Base-by-base conservation (phyloP, 1,140 invertebrate species). In the Homarus americanus region DNA sequence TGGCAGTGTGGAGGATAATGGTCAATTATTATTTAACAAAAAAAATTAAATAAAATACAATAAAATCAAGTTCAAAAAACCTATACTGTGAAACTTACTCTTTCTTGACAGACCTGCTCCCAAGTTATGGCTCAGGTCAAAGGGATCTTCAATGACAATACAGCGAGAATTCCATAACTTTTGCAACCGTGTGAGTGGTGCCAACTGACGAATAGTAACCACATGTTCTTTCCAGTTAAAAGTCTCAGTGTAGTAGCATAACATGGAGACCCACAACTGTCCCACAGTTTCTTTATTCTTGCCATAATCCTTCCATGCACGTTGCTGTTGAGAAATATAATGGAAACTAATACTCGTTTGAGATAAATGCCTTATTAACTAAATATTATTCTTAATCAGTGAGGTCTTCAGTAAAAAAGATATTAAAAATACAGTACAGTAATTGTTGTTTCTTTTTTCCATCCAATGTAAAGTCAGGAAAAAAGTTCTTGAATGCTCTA, bases 121-220 rank as follows among this genome's bases (percentile, higher is more conserved):
- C 49, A 96, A 93, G 93, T 96, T 96, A 93, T 96, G 96, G 91
- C 91, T 94, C 32, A 95, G 93, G 93, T 96, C 95, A 94, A 96
- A 96, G 28, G 96, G 96, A 94, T 96, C 96, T 94, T 96, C 96
- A 93, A 96, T 96, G 0, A 95, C 95, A 76, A 96, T 94, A 80
- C 94, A 94, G 75, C 94, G 94, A 9, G 94, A 94, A 90, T 94
- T 95, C 96, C 96, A 96, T 24, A 95, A 93, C 92, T 96, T 96
- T 87, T 96, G 95, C 93, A 96, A 95, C 63, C 95, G 94, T 3
- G 94, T 94, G 17, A 96, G 93, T 4, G 94, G 94, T 53, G 93
- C 93, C 9, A 92, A 93, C 91, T 95, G 95, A 49, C 95, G 93
- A n/a, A 96, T 96, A 49, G 93, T 95, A 36, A 96, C 94, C 10